Percentiles rank a stretch among this genome's conserved stretches.
These are phyloP conservation scores for Aphis gossypii DNA, from an alignment of 1,140 invertebrate genomes.

Conservation along the genomic window DNA sequence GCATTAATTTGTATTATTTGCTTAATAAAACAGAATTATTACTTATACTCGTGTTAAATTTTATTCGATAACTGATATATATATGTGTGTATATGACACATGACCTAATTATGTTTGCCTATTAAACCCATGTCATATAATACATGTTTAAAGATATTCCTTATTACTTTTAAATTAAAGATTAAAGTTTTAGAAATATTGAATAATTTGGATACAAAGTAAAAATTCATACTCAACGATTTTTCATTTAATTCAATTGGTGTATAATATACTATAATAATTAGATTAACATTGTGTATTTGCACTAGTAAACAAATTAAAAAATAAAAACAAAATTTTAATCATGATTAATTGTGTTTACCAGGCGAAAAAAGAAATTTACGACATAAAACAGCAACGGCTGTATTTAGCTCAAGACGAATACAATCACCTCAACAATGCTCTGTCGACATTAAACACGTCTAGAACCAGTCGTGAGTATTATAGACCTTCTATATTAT, in stretches of 20 bases:
- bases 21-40: background rate
- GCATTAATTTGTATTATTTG: background rate
- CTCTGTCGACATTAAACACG: constrained; percentile 80
- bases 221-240: background rate
- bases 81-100: background rate
- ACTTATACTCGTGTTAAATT: background rate
- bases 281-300: constrained; percentile 59
- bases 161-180: background rate
- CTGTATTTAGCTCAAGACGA: constrained; percentile 92
- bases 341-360: constrained; percentile 63
- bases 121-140: background rate
- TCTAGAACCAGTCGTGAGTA: constrained; percentile 86
- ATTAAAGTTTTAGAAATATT: background rate
- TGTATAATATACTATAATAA: background rate
- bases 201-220: too few relatives aligned
- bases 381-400: constrained; percentile 93
- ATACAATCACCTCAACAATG: constrained; percentile 91
- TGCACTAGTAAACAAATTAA: too few relatives aligned
- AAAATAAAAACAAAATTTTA: background rate
- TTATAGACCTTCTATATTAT: background rate
- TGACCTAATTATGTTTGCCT: background rate
- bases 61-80: background rate
- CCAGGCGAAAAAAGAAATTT: constrained; percentile 95
- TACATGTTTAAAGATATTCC: background rate
- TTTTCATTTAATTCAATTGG: too few relatives aligned